Conservation (phyloP, 2,888 invertebrate genomes). For the Congeria kusceri region DNA sequence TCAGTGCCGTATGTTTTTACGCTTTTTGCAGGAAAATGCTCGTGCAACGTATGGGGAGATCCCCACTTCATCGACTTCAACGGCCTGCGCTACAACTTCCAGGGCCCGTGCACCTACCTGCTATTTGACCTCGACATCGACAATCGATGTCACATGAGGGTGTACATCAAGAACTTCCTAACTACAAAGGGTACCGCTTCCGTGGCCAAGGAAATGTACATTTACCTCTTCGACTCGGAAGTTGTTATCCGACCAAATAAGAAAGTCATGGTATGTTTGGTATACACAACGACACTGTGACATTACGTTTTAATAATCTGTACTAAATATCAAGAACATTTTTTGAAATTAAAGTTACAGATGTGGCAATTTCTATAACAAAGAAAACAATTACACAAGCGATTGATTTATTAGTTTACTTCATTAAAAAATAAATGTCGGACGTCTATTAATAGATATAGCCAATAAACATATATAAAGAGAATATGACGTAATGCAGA, state of each 20-base stretch:
- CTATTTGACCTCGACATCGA: neutral
- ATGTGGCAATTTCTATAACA: too few relatives aligned
- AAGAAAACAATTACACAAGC: too few relatives aligned
- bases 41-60: conserved; percentile 5
- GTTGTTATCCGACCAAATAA: neutral
- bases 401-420: too few relatives aligned
- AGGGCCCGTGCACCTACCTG: neutral
- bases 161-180: conserved; percentile 2
- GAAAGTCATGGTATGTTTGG: neutral
- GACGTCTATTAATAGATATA: too few relatives aligned
- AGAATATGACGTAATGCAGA: too few relatives aligned
- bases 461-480: too few relatives aligned
- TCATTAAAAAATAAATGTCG: too few relatives aligned
- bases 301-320: too few relatives aligned
- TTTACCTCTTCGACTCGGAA: neutral
- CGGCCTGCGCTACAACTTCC: neutral
- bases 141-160: neutral
- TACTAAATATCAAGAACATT: too few relatives aligned
- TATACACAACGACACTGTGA: too few relatives aligned
- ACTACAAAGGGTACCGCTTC: neutral
- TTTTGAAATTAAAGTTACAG: too few relatives aligned
- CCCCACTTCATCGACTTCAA: conserved; percentile 2
- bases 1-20: too few relatives aligned
- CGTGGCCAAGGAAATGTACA: conserved; percentile 3
- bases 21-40: conserved; percentile 8